Conservation (phyloP, 2,797 vertebrate species). For the Meriones psammophilus region DNA sequence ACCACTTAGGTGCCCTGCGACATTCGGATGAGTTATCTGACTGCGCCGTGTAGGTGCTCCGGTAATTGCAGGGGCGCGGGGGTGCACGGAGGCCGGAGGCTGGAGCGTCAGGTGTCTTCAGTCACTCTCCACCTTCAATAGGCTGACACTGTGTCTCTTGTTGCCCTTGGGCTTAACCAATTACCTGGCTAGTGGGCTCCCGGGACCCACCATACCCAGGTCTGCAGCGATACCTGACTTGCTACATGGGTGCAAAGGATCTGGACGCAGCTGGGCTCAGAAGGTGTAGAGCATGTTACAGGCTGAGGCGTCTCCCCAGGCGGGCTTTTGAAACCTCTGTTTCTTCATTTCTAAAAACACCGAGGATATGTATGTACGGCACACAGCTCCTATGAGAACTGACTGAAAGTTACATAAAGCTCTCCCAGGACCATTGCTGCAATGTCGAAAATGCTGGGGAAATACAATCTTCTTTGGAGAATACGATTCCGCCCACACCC, state of each 20-base stretch:
- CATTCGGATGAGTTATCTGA: background rate
- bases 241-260: background rate
- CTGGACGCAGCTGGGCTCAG: background rate
- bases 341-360: background rate
- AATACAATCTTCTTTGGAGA: background rate
- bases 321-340: background rate
- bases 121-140: background rate
- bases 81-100: background rate
- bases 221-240: no score
- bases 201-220: background rate
- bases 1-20: background rate
- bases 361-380: no score
- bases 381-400: background rate
- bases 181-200: background rate
- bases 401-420: background rate
- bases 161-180: background rate
- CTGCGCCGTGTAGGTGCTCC: background rate
- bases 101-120: no score
- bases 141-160: background rate
- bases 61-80: background rate
- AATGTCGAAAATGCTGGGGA: constrained; percentile 36
- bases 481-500: background rate
- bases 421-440: background rate
- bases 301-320: background rate
- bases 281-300: background rate